Base-by-base conservation (phyloP, 2,888 invertebrate species). In the Eupithecia abbreviata region DNA sequence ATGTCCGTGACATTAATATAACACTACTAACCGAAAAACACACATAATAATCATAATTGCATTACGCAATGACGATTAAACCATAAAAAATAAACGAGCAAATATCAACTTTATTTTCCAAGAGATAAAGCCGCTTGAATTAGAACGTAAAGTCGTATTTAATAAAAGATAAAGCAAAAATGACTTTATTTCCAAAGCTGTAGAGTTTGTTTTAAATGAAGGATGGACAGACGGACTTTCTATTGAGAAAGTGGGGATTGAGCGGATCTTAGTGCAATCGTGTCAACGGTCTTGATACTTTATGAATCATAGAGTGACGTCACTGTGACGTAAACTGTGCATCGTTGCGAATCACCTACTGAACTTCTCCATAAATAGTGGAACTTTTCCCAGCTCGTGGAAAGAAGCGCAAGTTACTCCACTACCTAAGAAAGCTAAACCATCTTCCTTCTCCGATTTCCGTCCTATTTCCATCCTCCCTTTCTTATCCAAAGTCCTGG, bases 21-120 rank as follows among this genome's bases (percentile, higher is more conserved):
- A 87, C 86, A 87, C 90, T 87, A 90, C 88, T 92, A 90, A 92
- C 93, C 93, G 90, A 90, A 86, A 91, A 88, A 93, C 91, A 90
- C 77, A 91, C 89, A 88, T 89, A 84, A 83, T 69, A 30, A 30
- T 30, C 30, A 30, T 30, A 30, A 30, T 30, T n/a, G 79, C 79
- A 84, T 90, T 91, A 90, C 87, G 84, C 84, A 91, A 93, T 72
- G 79, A 79, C 86, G 85, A 87, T 84, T 86, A 87, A 84, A 82
- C 75, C 66, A 76, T 49, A 72, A 77, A 73, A 78, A 5, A 42
- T n/a, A 6, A 65, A 72, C 55, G 76, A 70, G 4, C n/a, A 30
- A 84, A 79, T 79, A 65, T 74, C 0, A 47, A 77, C 83, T 78
- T 82, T 85, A 77, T 70, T 49, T 69, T 69, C 9, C 10, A 43